Evolutionary conservation across 2,797 vertebrate genomes (phyloP).

Genomic region (Mormyrus proboscirostris): DNA sequence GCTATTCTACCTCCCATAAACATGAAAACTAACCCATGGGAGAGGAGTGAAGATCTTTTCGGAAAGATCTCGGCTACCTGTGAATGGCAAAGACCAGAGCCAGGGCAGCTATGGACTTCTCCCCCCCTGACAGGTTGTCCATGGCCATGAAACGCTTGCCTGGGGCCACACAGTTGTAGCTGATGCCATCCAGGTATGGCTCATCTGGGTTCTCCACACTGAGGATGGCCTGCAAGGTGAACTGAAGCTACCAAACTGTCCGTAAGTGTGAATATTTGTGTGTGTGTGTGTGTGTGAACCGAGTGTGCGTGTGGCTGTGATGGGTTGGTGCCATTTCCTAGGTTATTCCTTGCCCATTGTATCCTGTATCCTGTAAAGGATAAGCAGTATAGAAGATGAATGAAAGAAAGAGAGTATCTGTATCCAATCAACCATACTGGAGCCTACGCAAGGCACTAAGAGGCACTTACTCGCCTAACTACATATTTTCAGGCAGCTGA

Average conservation of each 20-base stretch:
- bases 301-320: background rate
- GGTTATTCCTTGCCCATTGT: background rate
- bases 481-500: background rate
- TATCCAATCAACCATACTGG: background rate
- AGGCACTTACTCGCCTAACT: background rate
- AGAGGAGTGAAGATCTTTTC: background rate
- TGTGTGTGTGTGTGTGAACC: background rate
- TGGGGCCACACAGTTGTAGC: conserved; percentile 85
- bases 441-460: background rate
- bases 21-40: background rate
- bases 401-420: background rate
- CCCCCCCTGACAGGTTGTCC: conserved; percentile 92
- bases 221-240: conserved; percentile 73
- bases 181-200: conserved; percentile 85
- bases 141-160: conserved; percentile 95
- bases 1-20: background rate
- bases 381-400: background rate
- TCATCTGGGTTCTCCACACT: conserved; percentile 86
- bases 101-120: conserved; percentile 84
- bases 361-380: background rate
- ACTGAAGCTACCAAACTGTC: background rate
- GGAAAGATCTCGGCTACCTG: conserved; percentile 60
- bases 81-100: conserved; percentile 88
- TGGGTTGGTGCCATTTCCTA: background rate
- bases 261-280: background rate